Evolutionary conservation across 2,113 vertebrate species (phyloP).

Genomic region (Hyperopisus bebe): DNA sequence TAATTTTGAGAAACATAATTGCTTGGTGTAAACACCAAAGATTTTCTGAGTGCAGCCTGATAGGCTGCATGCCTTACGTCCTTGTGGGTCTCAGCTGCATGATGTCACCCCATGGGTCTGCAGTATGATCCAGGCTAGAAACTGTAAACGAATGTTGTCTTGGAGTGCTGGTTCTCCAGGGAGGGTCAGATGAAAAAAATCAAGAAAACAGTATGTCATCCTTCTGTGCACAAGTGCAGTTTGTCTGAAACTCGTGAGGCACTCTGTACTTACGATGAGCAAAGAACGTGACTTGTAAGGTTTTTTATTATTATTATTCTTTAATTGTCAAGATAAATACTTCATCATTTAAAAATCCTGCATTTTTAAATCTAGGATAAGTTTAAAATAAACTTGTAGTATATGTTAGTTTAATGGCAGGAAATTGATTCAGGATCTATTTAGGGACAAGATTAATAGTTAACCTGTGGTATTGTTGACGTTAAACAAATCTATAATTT

Average conservation of each 20-base stretch:
- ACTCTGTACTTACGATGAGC: background rate
- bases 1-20: background rate
- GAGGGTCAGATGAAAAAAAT: conserved; percentile 30
- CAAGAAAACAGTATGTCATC: conserved; percentile 29
- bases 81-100: background rate
- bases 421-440: background rate
- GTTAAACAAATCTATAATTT: background rate
- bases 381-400: background rate
- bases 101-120: conserved; percentile 11
- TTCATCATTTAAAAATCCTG: background rate
- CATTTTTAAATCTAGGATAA: background rate
- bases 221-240: background rate
- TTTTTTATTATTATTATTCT: background rate
- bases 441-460: background rate
- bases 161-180: conserved; percentile 35
- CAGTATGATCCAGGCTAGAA: conserved; percentile 13
- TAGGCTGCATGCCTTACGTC: background rate
- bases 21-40: background rate
- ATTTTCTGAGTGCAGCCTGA: background rate
- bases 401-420: background rate
- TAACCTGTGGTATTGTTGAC: background rate
- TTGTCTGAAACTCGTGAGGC: background rate
- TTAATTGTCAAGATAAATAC: background rate
- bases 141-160: conserved; percentile 40
- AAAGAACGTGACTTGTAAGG: background rate